A percentile compares a stretch with the other conserved stretches of the same genome.
These are phyloP conservation scores for Apaloderma vittatum DNA, from an alignment of 2,113 vertebrate species.

Conservation along the genomic window DNA sequence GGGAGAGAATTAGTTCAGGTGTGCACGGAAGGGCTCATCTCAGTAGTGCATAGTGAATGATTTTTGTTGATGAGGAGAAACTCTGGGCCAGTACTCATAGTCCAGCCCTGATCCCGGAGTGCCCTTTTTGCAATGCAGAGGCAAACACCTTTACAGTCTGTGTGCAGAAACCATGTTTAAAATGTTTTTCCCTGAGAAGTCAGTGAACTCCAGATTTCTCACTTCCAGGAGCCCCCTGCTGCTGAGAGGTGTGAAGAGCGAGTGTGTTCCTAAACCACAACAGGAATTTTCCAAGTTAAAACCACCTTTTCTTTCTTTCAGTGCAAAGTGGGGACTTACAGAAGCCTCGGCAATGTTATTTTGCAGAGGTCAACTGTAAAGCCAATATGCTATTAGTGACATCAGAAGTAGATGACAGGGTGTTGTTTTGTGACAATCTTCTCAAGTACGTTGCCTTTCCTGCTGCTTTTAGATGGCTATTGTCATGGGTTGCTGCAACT, in stretches of 20 bases:
- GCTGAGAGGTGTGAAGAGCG: conserved; percentile 31
- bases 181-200: neutral
- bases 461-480: neutral
- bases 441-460: neutral
- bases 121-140: neutral
- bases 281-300: neutral
- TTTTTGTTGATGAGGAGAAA: neutral
- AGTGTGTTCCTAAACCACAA: neutral
- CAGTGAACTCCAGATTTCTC: neutral
- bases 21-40: neutral
- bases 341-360: neutral
- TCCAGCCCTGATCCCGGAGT: neutral
- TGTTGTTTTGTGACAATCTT: neutral
- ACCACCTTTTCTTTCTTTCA: neutral
- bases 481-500: neutral
- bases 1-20: neutral
- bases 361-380: neutral
- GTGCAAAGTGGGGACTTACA: neutral
- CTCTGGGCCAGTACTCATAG: neutral
- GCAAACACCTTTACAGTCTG: neutral
- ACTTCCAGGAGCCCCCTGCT: conserved; percentile 53
- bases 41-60: neutral
- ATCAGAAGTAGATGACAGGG: neutral
- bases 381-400: neutral
- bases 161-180: neutral